phyloP scores from a whole-genome alignment of 1,140 invertebrate genomes.

The Macrobrachium nipponense region DNA sequence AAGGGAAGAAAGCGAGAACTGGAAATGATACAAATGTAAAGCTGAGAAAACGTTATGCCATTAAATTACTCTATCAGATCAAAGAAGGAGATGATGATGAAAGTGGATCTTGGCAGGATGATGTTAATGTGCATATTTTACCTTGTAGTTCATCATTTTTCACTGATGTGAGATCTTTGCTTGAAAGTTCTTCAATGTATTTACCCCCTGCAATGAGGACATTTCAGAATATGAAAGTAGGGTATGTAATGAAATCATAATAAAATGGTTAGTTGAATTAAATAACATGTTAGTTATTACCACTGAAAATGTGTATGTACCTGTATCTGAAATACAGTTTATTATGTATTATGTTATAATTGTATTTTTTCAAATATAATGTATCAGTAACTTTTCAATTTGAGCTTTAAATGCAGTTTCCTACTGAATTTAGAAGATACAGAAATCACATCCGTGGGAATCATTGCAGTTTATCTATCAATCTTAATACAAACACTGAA shows the following conservation, averaged over 20 bases:
- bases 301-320: too few species aligned
- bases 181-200: conserved; percentile 14
- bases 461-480: too few species aligned
- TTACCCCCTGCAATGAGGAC: conserved; percentile 27
- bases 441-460: too few species aligned
- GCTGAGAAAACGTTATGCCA: conserved; percentile 15
- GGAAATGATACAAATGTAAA: not conserved
- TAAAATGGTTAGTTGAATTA: not conserved
- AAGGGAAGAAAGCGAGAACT: not conserved
- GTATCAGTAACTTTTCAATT: too few species aligned
- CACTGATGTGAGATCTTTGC: conserved; percentile 17
- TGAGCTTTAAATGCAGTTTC: too few species aligned
- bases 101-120: conserved; percentile 41
- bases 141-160: conserved; percentile 39
- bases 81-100: conserved; percentile 42
- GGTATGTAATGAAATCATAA: conserved; percentile 34
- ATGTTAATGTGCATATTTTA: conserved; percentile 40
- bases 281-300: not conserved
- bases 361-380: not conserved
- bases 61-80: conserved; percentile 32
- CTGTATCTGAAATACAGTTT: not conserved
- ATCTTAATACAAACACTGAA: too few species aligned
- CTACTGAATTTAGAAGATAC: too few species aligned
- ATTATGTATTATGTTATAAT: not conserved
- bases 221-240: conserved; percentile 38